A percentile compares a stretch with the other conserved stretches of the same genome.
Evolutionary conservation across 2,888 invertebrate genomes (phyloP).

Genomic region (Hypselothyrea guttata): DNA sequence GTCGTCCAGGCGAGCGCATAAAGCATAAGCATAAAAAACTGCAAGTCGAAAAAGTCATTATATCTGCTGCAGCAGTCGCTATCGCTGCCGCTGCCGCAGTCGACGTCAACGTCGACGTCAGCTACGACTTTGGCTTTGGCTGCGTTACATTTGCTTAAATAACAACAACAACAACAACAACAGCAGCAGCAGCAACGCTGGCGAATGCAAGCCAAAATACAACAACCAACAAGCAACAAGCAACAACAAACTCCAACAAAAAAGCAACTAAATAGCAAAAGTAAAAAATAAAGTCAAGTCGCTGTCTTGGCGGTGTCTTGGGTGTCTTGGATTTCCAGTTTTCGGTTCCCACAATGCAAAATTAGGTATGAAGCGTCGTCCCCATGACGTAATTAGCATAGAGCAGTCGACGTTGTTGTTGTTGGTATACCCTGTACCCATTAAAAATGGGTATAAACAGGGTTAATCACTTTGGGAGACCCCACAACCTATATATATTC

Average conservation of each 20-base stretch:
- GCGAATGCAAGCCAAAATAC: constrained; percentile 1
- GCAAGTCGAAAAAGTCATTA: constrained; percentile 72
- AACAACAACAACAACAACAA: constrained; percentile 60
- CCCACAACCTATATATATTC: no score
- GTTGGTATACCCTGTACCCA: no score
- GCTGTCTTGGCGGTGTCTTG: constrained; percentile 48
- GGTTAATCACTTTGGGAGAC: no score
- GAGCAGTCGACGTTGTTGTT: constrained; percentile 50
- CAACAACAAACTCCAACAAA: not conserved
- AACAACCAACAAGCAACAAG: no score
- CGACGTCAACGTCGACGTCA: constrained; percentile 29
- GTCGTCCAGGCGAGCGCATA: constrained; percentile 74
- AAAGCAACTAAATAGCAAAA: constrained; percentile 31
- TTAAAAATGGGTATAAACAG: no score
- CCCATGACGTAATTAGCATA: constrained; percentile 82
- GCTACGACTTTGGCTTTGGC: constrained; percentile 71
- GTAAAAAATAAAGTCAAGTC: constrained; percentile 57
- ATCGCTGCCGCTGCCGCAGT: not conserved
- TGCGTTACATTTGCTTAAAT: constrained; percentile 78
- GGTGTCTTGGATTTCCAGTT: constrained; percentile 80
- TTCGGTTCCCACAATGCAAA: constrained; percentile 82
- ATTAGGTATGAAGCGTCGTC: constrained; percentile 79
- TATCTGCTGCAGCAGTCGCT: constrained; percentile 47
- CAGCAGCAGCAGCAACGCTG: constrained; percentile 19
- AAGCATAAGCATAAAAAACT: constrained; percentile 75